Percentiles rank a stretch among this genome's conserved stretches.
phyloP scores from a whole-genome alignment of 2,888 invertebrate species.

The Eupithecia pulchellata region DNA sequence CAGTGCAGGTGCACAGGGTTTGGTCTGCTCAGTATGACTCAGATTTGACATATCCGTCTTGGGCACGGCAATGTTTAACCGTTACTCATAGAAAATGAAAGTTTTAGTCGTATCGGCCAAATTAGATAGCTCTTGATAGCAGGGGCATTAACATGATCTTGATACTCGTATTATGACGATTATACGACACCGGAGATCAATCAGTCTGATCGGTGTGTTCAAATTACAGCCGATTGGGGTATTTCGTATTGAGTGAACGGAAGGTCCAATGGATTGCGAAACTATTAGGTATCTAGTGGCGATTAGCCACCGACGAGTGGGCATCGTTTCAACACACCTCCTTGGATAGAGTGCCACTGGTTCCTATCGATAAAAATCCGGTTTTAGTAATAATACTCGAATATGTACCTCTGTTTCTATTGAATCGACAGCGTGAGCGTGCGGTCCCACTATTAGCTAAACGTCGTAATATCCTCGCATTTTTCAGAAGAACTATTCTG shows the following conservation, averaged over 20 bases:
- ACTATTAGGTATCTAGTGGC: slow-evolving; percentile 75
- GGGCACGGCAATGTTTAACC: slow-evolving; percentile 27
- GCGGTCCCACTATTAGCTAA: slow-evolving; percentile 45
- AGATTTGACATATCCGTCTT: slow-evolving; percentile 32
- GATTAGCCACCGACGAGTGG: slow-evolving; percentile 77
- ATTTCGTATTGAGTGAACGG: slow-evolving; percentile 79
- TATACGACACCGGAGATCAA: slow-evolving; percentile 39
- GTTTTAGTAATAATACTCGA: slow-evolving; percentile 57
- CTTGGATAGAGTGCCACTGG: slow-evolving; percentile 64
- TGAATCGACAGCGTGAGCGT: slow-evolving; percentile 50
- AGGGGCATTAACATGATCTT: slow-evolving; percentile 17
- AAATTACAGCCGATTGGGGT: slow-evolving; percentile 65
- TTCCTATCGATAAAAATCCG: slow-evolving; percentile 60
- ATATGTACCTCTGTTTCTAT: slow-evolving; percentile 54
- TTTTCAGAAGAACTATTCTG: slow-evolving; percentile 28
- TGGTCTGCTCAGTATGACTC: slow-evolving; percentile 42
- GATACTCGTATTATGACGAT: slow-evolving; percentile 13
- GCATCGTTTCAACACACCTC: slow-evolving; percentile 79
- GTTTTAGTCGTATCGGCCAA: slow-evolving; percentile 26
- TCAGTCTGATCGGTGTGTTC: slow-evolving; percentile 60
- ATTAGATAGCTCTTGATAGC: slow-evolving; percentile 29
- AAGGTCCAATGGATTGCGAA: slow-evolving; percentile 75
- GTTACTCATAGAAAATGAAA: slow-evolving; percentile 40
- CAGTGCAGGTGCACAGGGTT: slow-evolving; percentile 34
- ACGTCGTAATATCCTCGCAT: slow-evolving; percentile 36